Conservation (phyloP, 1,140 invertebrate species). For the Asobara japonica region DNA sequence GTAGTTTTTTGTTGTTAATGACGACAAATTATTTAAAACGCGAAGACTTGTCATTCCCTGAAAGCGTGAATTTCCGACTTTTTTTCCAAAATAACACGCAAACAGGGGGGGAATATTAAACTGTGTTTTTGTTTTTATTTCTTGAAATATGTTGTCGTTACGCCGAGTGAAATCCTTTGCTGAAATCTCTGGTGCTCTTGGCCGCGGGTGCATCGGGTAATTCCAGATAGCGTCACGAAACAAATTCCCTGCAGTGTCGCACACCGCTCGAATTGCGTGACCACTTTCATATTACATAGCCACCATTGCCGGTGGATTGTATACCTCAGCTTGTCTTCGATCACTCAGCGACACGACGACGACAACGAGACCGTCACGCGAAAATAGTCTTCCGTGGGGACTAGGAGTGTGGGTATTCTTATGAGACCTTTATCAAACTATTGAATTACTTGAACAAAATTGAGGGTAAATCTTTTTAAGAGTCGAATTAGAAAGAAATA, state of each 20-base stretch:
- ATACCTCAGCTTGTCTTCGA: slow-evolving; percentile 3
- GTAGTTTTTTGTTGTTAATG: too few relatives aligned
- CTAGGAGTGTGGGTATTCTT: neutral
- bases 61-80: too few relatives aligned
- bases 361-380: slow-evolving; percentile 7
- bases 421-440: too few relatives aligned
- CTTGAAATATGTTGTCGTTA: too few relatives aligned
- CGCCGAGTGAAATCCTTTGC: neutral
- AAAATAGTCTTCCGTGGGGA: neutral
- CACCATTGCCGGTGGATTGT: neutral
- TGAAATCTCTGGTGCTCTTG: slow-evolving; percentile 7
- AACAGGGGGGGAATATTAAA: too few relatives aligned
- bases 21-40: too few relatives aligned
- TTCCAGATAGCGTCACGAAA: slow-evolving; percentile 13
- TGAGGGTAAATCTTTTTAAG: too few relatives aligned
- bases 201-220: neutral
- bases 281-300: neutral
- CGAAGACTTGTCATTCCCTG: too few relatives aligned
- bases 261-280: neutral
- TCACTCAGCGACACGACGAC: slow-evolving; percentile 10
- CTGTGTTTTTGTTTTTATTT: too few relatives aligned
- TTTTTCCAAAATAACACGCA: too few relatives aligned
- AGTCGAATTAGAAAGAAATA: too few relatives aligned
- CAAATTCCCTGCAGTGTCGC: slow-evolving; percentile 10
- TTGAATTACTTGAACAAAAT: too few relatives aligned